These are phyloP conservation scores for Tonatia bakeri DNA, from an alignment of 2,113 vertebrate species.

Conservation along the genomic window DNA sequence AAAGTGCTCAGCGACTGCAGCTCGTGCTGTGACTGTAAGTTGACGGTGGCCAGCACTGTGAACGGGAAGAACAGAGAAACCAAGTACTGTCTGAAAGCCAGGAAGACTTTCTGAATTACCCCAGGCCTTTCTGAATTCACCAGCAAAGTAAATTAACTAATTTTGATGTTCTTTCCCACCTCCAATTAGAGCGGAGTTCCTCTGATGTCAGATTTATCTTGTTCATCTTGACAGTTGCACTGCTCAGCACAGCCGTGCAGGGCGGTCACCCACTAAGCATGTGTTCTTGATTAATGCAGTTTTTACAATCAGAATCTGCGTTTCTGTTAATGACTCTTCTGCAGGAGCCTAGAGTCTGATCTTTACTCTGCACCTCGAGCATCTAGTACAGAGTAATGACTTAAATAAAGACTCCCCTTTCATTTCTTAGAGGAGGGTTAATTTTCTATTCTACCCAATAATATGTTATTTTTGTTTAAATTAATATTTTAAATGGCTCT, in stretches of 20 bases:
- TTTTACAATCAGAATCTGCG: neutral
- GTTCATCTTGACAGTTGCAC: neutral
- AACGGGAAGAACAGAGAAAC: neutral
- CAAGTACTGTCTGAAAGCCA: neutral
- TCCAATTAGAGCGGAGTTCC: neutral
- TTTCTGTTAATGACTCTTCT: neutral
- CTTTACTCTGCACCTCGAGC: neutral
- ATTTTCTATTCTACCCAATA: neutral
- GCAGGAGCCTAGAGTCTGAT: neutral
- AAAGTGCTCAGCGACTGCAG: neutral
- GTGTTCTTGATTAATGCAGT: neutral
- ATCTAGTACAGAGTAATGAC: neutral
- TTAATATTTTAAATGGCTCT: neutral
- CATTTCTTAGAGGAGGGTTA: neutral
- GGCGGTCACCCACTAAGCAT: no score
- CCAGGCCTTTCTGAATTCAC: neutral
- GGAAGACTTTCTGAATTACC: neutral
- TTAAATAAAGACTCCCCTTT: neutral
- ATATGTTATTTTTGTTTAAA: neutral
- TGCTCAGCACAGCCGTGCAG: neutral
- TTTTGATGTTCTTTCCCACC: neutral
- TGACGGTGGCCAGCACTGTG: slow-evolving; percentile 87
- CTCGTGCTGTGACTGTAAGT: slow-evolving; percentile 83
- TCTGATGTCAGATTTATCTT: neutral
- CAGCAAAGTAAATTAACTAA: neutral